Base-by-base conservation (phyloP, 2,797 vertebrate species). In the Oreochromis mossambicus region DNA sequence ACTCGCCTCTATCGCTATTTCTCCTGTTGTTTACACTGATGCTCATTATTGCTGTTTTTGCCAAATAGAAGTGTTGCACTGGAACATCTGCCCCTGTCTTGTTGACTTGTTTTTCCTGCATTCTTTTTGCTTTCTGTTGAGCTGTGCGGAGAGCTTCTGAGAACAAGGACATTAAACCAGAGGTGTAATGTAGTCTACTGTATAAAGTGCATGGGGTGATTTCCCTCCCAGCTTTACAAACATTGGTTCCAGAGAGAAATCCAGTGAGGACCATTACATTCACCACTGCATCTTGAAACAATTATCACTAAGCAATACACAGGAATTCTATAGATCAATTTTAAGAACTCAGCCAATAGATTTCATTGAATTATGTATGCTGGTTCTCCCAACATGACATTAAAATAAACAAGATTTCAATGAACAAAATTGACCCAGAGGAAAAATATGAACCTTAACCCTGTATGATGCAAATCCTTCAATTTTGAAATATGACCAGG, bases 31-130 rank as follows among this genome's bases (percentile, higher is more conserved):
- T 89, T 82, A 87, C 63, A 73, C 77, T 55, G 75, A 87, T 56
- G 80, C 80, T 86, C 21, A 15, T 91, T 86, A 85, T 86, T 86
- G 66, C 21, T 55, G 79, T 84, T 88, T 83, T 78, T 77, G 68
- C 87, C 83, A 87, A 66, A 85, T 61, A 77, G 83, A 73, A 50
- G 52, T 63, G 83, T 79, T 32, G 24, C 70, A 75, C 17, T 32
- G 43, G 26, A 66, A 87, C 91, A 87, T 89, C 76, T 88, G 86
- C 83, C 58, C 77, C 82, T 46, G 46, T 55, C 48, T 58, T 85
- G 85, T 81, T 82, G 70, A 80, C 56, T 80, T 77, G 21, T 77
- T 87, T 82, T 82, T 76, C 58, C 19, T 2, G 9, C 29, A 52
- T 14, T 38, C 55, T 81, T 81, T 73, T 80, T 73, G 87, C 77